Evolutionary conservation across 2,797 vertebrate genomes (phyloP).

Genomic region (Remorina albescens): DNA sequence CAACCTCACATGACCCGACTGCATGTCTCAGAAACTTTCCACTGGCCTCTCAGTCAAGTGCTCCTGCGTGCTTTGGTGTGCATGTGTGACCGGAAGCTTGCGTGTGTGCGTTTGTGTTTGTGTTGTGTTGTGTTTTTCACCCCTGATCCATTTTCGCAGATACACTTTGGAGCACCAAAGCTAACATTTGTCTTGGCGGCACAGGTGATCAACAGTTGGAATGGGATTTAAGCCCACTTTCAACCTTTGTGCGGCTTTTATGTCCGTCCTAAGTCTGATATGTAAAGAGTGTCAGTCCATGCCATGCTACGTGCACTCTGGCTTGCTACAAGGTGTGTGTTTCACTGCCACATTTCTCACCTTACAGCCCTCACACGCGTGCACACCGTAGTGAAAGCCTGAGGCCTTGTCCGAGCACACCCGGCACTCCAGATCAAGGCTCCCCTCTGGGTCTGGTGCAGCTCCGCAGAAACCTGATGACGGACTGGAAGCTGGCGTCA

Average conservation of each 20-base stretch:
- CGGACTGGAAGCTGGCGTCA: slow-evolving; percentile 95
- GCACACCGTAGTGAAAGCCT: slow-evolving; percentile 98
- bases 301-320: background rate
- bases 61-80: slow-evolving; percentile 22
- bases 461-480: slow-evolving; percentile 84
- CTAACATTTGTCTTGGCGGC: background rate
- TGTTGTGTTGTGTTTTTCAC: slow-evolving; percentile 1
- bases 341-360: slow-evolving; percentile 71
- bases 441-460: slow-evolving; percentile 78
- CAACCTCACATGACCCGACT: slow-evolving; percentile 66
- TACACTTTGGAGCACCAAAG: background rate
- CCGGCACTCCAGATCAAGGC: slow-evolving; percentile 91
- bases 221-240: background rate
- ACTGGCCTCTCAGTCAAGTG: slow-evolving; percentile 59
- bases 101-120: slow-evolving; percentile 1
- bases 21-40: slow-evolving; percentile 69
- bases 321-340: background rate
- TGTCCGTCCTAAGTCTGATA: background rate
- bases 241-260: background rate
- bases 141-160: slow-evolving; percentile 11
- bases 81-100: background rate
- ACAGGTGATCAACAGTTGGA: background rate
- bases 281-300: background rate
- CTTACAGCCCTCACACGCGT: slow-evolving; percentile 99
- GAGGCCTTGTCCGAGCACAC: slow-evolving; percentile 97